Percentiles rank a stretch among this genome's conserved stretches.
Evolutionary conservation across 1,140 invertebrate species (phyloP).

Genomic region (Eciton burchellii): DNA sequence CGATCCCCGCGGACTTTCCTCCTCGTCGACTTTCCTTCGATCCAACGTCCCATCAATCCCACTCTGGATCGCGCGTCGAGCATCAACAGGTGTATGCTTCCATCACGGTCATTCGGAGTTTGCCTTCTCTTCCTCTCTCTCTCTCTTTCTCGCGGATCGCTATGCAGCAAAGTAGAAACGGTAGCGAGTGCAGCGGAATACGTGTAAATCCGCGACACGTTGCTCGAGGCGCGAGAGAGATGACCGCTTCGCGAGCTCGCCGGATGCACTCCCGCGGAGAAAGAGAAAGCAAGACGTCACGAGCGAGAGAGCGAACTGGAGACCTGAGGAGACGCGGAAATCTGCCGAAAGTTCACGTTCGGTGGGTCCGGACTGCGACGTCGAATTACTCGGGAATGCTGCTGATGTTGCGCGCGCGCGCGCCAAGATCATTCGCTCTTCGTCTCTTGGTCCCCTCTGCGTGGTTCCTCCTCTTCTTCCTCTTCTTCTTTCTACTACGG

Average conservation of each 20-base stretch:
- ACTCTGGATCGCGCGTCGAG: background rate
- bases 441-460: conserved; percentile 22
- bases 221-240: background rate
- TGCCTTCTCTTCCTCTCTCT: background rate
- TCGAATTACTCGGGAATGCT: conserved; percentile 20
- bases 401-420: conserved; percentile 24
- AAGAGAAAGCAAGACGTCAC: conserved; percentile 2
- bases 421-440: no score
- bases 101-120: conserved; percentile 5
- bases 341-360: background rate
- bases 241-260: background rate
- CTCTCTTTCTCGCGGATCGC: background rate
- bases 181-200: no score
- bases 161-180: no score
- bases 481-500: conserved; percentile 30
- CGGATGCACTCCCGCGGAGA: conserved; percentile 18
- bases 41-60: conserved; percentile 37
- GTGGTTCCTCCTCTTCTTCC: background rate
- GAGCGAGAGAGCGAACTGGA: no score
- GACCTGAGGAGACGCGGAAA: no score
- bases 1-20: conserved; percentile 6
- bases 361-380: conserved; percentile 26
- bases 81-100: conserved; percentile 23
- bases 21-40: conserved; percentile 29
- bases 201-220: no score